Conservation (phyloP, 2,113 vertebrate species). For the Pavo muticus region DNA sequence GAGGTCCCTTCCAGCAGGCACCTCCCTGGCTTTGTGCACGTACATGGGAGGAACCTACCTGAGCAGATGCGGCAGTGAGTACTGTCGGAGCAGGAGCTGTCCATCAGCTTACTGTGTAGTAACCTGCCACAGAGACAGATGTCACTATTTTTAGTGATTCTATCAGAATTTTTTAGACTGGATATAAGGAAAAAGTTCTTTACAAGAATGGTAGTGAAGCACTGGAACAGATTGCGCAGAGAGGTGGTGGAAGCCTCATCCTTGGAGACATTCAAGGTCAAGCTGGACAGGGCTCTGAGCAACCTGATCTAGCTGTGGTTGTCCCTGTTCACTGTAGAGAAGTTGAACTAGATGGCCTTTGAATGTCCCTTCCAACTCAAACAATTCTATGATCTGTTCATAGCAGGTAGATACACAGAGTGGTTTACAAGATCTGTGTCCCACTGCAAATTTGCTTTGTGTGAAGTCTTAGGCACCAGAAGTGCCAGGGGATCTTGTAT, state of each 20-base stretch:
- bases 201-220: too few relatives aligned
- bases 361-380: too few relatives aligned
- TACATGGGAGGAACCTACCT: accelerated
- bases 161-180: too few relatives aligned
- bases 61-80: not conserved
- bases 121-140: not conserved
- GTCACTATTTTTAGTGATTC: not conserved
- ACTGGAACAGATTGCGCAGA: too few relatives aligned
- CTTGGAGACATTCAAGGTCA: too few relatives aligned
- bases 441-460: not conserved
- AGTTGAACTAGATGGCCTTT: too few relatives aligned
- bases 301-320: too few relatives aligned
- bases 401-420: not conserved
- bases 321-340: too few relatives aligned
- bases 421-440: not conserved
- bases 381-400: too few relatives aligned
- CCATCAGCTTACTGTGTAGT: not conserved
- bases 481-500: not conserved
- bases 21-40: accelerated
- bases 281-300: too few relatives aligned
- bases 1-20: not conserved
- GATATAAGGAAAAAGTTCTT: too few relatives aligned
- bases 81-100: not conserved
- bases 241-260: too few relatives aligned
- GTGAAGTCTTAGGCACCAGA: not conserved